Base-by-base conservation (phyloP, 2,888 invertebrate species). In the Leptopilina drosophilae region DNA sequence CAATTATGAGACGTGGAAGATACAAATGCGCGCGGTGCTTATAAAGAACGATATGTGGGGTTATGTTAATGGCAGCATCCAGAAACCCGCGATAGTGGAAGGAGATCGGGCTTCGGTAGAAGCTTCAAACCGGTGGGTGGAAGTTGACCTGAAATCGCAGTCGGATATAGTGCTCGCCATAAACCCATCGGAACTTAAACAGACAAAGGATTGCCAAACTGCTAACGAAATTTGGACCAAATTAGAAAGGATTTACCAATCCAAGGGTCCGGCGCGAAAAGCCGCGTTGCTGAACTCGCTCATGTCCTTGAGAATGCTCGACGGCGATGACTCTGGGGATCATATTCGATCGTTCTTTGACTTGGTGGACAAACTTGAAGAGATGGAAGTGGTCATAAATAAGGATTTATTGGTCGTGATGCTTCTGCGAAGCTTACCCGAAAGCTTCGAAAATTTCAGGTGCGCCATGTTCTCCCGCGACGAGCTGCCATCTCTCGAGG, bases 241-340 rank as follows among this genome's bases (percentile, higher is more conserved):
- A n/a, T 65, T 79, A 3, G 69, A 79, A 9, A 12, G 20, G n/a
- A 77, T 73, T 11, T 77, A 80, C 64, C 78, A 78, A 46, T 81
- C 81, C 11, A 78, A 78, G 69, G 80, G 81, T 2, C 83, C 81
- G 42, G 82, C 80, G 12, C 69, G 77, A 49, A 8, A 65, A 46
- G 82, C 81, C 1, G 56, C 78, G 9, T 20, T 69, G 1, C 49
- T 82, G 15, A 82, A 82, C 20, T 42, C 64, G 5, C 62, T 82
- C 5, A 81, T 81, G 3, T 73, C 77, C 3, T 26, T 62, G 3
- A 79, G 77, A 65, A 82, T 82, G 82, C 4, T 46, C 0, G 77
- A 75, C 2, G 69, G 64, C 14, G 82, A 78, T n/a, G 81, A 82
- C 64, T 64, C 49, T 12, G 49, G 76, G n/a, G 79, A 78, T 14